phyloP scores from a whole-genome alignment of 2,113 vertebrate genomes.

The Sinocyclocheilus anophthalmus region DNA sequence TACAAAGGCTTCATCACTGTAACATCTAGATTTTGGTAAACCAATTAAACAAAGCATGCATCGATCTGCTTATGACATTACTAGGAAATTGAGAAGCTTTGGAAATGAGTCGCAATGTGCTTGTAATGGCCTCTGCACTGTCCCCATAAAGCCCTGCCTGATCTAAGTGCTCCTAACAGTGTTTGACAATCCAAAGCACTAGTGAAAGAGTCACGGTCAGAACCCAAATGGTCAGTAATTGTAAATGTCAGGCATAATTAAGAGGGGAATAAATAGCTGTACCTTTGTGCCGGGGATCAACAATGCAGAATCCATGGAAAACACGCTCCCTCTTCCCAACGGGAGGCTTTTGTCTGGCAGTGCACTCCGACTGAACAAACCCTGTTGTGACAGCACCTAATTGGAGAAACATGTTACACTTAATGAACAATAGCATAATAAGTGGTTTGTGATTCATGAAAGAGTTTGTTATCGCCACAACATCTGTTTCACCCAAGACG shows the following conservation, averaged over 20 bases:
- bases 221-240: slow-evolving; percentile 77
- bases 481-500: slow-evolving; percentile 31
- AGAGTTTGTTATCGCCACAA: slow-evolving; percentile 45
- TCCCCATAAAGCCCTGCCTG: slow-evolving; percentile 69
- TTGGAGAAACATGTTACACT: slow-evolving; percentile 56
- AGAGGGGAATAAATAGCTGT: slow-evolving; percentile 74
- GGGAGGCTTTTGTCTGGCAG: slow-evolving; percentile 50
- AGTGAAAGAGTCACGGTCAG: slow-evolving; percentile 73
- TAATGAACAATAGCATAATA: slow-evolving; percentile 56
- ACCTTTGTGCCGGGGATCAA: slow-evolving; percentile 63
- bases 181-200: slow-evolving; percentile 80
- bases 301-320: slow-evolving; percentile 50
- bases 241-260: slow-evolving; percentile 81
- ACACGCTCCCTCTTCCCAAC: slow-evolving; percentile 47
- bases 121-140: slow-evolving; percentile 54
- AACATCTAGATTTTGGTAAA: slow-evolving; percentile 9
- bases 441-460: slow-evolving; percentile 53
- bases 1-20: background rate
- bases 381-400: slow-evolving; percentile 61
- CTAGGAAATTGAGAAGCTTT: slow-evolving; percentile 61
- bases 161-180: slow-evolving; percentile 73
- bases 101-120: slow-evolving; percentile 48
- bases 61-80: slow-evolving; percentile 62
- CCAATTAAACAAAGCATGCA: background rate
- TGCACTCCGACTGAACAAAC: slow-evolving; percentile 41